Percentiles rank a stretch among this genome's conserved stretches.
Evolutionary conservation across 2,888 invertebrate genomes (phyloP).

Genomic region (Parnassius orleans): DNA sequence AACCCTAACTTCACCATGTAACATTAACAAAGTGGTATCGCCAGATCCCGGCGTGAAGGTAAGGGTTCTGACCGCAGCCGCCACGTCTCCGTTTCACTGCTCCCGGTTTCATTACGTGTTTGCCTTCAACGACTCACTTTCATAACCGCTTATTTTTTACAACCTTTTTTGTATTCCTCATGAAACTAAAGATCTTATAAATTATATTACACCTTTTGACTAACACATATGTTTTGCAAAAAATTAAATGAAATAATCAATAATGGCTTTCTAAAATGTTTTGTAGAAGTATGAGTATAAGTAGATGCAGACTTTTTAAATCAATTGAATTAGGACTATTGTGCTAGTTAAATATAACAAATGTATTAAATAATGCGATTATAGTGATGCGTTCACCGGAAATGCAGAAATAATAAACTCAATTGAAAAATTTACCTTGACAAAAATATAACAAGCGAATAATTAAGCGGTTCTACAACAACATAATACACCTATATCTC

Average conservation of each 20-base stretch:
- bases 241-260: no score
- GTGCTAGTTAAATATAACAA: no score
- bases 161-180: slow-evolving; percentile 12
- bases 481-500: slow-evolving; percentile 23
- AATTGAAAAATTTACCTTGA: slow-evolving; percentile 25
- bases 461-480: slow-evolving; percentile 28
- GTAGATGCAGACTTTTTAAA: no score
- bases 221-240: background rate
- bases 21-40: slow-evolving; percentile 23
- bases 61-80: slow-evolving; percentile 54
- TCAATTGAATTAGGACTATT: no score
- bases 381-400: no score
- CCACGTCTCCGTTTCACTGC: slow-evolving; percentile 55
- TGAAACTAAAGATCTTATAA: slow-evolving; percentile 14
- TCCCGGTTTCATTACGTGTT: slow-evolving; percentile 56
- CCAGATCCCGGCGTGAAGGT: slow-evolving; percentile 24
- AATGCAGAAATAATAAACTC: background rate
- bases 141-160: slow-evolving; percentile 45
- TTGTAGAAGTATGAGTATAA: no score
- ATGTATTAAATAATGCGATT: no score
- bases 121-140: slow-evolving; percentile 62
- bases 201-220: slow-evolving; percentile 6
- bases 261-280: no score
- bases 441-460: slow-evolving; percentile 12
- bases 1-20: slow-evolving; percentile 9